Evolutionary conservation across 2,797 vertebrate species (phyloP).

Genomic region (Cuculus canorus): DNA sequence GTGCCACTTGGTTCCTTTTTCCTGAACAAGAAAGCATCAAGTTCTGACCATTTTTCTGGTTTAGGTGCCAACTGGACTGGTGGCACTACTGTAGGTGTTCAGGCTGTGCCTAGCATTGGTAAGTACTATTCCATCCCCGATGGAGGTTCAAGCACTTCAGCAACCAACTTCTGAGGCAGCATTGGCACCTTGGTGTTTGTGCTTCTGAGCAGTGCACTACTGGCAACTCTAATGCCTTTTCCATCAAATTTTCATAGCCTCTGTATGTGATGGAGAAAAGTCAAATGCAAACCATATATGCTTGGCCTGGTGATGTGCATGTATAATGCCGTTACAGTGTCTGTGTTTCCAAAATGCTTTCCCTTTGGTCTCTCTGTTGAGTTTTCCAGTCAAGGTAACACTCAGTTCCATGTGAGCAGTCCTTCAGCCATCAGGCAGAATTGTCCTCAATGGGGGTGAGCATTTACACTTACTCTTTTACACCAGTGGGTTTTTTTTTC

Average conservation of each 20-base stretch:
- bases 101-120: fast-evolving
- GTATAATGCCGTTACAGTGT: neutral
- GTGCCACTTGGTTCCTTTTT: neutral
- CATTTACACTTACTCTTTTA: neutral
- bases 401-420: fast-evolving
- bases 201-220: neutral
- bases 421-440: neutral
- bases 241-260: neutral
- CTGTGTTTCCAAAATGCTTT: neutral
- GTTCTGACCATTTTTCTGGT: neutral
- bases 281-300: neutral
- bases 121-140: neutral
- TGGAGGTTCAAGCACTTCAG: neutral
- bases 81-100: too few relatives aligned
- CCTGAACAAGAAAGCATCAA: neutral
- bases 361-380: neutral
- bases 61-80: neutral
- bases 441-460: fast-evolving
- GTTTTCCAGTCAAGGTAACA: neutral
- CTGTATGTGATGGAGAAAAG: neutral
- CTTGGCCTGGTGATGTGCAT: neutral
- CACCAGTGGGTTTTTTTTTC: fast-evolving
- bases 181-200: fast-evolving
- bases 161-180: neutral
- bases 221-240: neutral